Percentiles rank a stretch among this genome's conserved stretches.
These are phyloP conservation scores for Solenopsis invicta DNA, from an alignment of 1,140 invertebrate genomes.

Conservation along the genomic window DNA sequence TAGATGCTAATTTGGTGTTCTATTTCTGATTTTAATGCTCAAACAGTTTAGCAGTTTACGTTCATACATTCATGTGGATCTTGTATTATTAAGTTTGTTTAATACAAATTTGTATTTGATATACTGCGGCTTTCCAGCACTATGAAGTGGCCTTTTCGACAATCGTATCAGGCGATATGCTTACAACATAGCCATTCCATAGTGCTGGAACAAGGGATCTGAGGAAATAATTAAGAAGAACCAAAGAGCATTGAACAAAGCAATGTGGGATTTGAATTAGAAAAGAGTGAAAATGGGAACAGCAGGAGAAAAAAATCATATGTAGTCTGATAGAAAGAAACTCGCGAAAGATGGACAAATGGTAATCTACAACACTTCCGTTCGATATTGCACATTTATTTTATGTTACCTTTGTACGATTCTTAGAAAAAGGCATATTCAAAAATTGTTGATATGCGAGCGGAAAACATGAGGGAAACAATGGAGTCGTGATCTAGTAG, in stretches of 20 bases:
- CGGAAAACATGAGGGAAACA: too few relatives aligned
- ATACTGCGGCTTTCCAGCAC: constrained; percentile 63
- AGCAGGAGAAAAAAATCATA: constrained; percentile 99
- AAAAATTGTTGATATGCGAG: too few relatives aligned
- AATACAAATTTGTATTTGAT: neutral
- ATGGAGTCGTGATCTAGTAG: too few relatives aligned
- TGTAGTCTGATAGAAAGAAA: constrained; percentile 99
- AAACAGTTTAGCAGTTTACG: too few relatives aligned
- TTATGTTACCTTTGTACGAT: constrained; percentile 31
- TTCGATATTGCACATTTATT: neutral
- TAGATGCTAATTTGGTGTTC: too few relatives aligned
- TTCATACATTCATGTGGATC: neutral
- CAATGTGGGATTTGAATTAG: constrained; percentile 98
- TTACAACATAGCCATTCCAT: too few relatives aligned
- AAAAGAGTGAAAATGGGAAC: constrained; percentile 98
- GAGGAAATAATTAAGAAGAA: constrained; percentile 99
- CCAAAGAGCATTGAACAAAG: constrained; percentile 99
- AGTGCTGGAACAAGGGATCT: too few relatives aligned
- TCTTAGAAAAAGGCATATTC: too few relatives aligned
- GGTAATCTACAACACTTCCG: constrained; percentile 88
- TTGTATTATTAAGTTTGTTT: neutral
- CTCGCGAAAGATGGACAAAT: constrained; percentile 99
- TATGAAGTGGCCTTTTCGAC: constrained; percentile 99
- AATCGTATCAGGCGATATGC: too few relatives aligned
- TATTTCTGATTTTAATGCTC: too few relatives aligned